A percentile compares a stretch with the other conserved stretches of the same genome.
Evolutionary conservation across 2,888 invertebrate species (phyloP).

Genomic region (Rhodophaea formosa): DNA sequence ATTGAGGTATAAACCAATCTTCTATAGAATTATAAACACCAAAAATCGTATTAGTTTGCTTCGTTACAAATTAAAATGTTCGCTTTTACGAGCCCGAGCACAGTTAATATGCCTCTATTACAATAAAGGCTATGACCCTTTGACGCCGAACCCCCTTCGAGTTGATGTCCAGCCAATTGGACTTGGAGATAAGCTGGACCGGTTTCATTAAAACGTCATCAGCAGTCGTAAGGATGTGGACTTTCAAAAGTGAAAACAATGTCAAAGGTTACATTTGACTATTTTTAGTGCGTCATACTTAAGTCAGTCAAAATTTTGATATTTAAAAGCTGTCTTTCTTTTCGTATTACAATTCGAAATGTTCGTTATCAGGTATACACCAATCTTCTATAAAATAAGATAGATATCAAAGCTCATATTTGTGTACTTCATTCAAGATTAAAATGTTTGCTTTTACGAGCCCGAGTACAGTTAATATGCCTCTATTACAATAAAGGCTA

Average conservation of each 20-base stretch:
- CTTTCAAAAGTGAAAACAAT: background rate
- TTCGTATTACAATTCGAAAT: no score
- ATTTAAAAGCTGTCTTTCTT: no score
- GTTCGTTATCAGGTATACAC: no score
- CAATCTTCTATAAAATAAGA: no score
- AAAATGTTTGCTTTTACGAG: background rate
- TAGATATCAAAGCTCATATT: no score
- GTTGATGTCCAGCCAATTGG: background rate
- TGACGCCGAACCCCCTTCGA: background rate
- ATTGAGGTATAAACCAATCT: no score
- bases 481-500: background rate
- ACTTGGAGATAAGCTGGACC: background rate
- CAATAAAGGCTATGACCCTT: background rate
- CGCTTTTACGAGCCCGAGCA: background rate
- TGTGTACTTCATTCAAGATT: no score
- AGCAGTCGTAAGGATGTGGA: background rate
- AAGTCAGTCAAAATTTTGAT: no score
- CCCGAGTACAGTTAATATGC: background rate
- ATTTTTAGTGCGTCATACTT: background rate
- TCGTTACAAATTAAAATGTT: background rate
- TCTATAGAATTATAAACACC: no score
- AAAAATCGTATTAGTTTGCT: no score
- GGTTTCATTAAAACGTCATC: background rate
- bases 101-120: background rate
- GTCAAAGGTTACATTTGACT: background rate